phyloP scores from a whole-genome alignment of 2,113 vertebrate species.

The Shinisaurus crocodilurus region DNA sequence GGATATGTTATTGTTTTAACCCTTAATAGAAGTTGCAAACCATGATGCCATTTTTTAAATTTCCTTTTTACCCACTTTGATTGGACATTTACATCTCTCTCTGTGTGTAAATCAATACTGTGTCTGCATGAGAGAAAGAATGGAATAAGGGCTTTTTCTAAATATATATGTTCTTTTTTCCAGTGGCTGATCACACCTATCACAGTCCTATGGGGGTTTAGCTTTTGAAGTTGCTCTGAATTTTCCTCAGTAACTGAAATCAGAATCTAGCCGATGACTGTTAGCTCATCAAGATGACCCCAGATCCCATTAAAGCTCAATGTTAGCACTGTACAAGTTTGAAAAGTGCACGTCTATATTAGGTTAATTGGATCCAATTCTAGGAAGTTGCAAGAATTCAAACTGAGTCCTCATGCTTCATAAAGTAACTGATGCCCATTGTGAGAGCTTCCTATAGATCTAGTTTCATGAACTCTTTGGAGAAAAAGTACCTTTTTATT shows the following conservation, averaged over 20 bases:
- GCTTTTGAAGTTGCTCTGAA: background rate
- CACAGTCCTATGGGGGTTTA: background rate
- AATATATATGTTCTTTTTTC: slow-evolving; percentile 7
- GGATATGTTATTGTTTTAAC: slow-evolving; percentile 72
- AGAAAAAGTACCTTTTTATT: slow-evolving; percentile 9
- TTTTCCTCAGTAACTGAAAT: background rate
- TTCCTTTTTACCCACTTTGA: slow-evolving; percentile 28
- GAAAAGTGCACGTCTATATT: slow-evolving; percentile 4
- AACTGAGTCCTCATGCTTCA: slow-evolving; percentile 18
- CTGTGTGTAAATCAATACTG: background rate
- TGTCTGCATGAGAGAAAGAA: accelerated
- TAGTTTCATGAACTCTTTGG: slow-evolving; percentile 30
- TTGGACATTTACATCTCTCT: background rate
- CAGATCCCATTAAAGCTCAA: slow-evolving; percentile 32
- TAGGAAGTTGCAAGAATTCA: slow-evolving; percentile 40
- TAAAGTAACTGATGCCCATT: slow-evolving; percentile 10
- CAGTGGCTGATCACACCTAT: background rate
- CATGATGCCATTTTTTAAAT: slow-evolving; percentile 25
- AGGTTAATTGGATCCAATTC: slow-evolving; percentile 33
- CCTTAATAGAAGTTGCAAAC: slow-evolving; percentile 26
- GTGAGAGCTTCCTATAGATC: background rate
- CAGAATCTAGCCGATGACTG: background rate
- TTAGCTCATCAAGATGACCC: background rate
- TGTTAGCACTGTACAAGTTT: slow-evolving; percentile 14
- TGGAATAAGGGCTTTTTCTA: background rate